Evolutionary conservation across 2,797 vertebrate genomes (phyloP).

Genomic region (Catamblyrhynchus diadema): DNA sequence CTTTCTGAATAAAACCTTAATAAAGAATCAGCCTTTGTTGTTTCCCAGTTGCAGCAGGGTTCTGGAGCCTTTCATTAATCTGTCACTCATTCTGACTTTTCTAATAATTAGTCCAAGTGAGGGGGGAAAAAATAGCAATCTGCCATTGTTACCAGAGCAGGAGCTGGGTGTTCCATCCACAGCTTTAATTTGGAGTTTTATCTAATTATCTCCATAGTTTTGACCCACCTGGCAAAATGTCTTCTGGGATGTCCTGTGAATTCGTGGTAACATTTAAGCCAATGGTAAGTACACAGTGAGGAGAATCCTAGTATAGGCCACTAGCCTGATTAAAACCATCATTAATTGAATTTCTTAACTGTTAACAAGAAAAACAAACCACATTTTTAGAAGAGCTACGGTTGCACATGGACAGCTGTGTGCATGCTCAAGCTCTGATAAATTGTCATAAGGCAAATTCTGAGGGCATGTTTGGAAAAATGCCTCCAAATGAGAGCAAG

Average conservation of each 20-base stretch:
- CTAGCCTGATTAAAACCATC: neutral
- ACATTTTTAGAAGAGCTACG: neutral
- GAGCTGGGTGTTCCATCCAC: neutral
- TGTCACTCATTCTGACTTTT: constrained; percentile 5
- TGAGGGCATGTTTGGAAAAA: neutral
- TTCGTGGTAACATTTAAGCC: constrained; percentile 84
- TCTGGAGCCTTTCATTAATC: neutral
- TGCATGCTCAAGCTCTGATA: neutral
- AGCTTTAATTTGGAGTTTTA: neutral
- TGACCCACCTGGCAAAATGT: constrained; percentile 82
- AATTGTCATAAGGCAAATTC: neutral
- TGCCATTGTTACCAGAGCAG: neutral
- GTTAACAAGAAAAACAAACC: neutral
- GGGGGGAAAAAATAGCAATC: accelerated
- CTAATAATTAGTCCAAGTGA: neutral
- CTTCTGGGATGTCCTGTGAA: constrained; percentile 89
- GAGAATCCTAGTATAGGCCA: neutral
- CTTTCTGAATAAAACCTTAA: neutral
- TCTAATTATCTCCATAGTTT: constrained; percentile 74
- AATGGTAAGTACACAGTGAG: constrained; percentile 74
- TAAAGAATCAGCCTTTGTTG: neutral
- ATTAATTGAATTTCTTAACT: neutral
- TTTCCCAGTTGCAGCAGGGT: neutral
- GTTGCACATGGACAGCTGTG: neutral
- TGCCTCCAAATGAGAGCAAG: neutral